Evolutionary conservation across 2,888 invertebrate species (phyloP).

Genomic region (Drosophila stalkeri): DNA sequence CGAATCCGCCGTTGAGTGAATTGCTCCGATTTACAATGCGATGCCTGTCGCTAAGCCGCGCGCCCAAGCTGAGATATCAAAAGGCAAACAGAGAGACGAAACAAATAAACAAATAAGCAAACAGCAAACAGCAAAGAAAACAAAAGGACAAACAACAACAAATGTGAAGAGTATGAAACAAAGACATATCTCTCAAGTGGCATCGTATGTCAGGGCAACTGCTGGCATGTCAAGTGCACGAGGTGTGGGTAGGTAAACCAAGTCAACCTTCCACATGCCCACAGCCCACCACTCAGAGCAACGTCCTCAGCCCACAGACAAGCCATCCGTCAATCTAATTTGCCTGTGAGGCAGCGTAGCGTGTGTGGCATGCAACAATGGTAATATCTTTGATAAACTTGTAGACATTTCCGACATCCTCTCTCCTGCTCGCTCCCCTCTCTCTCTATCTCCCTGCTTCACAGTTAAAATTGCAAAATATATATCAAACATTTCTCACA

Average conservation of each 20-base stretch:
- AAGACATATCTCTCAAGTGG: conserved; percentile 79
- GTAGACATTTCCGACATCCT: conserved; percentile 50
- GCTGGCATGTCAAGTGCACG: conserved; percentile 72
- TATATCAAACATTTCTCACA: conserved; percentile 12
- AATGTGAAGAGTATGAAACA: conserved; percentile 61
- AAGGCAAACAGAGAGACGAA: conserved; percentile 66
- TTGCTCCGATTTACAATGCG: conserved; percentile 77
- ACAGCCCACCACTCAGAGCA: neutral
- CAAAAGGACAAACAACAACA: conserved; percentile 30
- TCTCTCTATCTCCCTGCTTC: neutral
- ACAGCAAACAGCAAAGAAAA: conserved; percentile 51
- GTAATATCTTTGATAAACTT: conserved; percentile 68
- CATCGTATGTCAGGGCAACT: conserved; percentile 76
- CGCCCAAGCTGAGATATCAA: conserved; percentile 78
- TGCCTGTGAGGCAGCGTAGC: conserved; percentile 60
- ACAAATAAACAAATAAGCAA: conserved; percentile 67
- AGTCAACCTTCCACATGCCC: conserved; percentile 4
- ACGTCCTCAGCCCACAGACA: conserved; percentile 37
- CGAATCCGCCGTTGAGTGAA: conserved; percentile 54
- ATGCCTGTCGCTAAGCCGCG: conserved; percentile 74
- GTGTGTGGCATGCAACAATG: conserved; percentile 29
- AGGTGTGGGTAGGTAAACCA: conserved; percentile 32
- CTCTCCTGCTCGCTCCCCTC: neutral
- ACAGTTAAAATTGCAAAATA: conserved; percentile 44
- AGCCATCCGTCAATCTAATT: conserved; percentile 70